Conservation (phyloP, 2,888 invertebrate species). For the Eristalinus aeneus region DNA sequence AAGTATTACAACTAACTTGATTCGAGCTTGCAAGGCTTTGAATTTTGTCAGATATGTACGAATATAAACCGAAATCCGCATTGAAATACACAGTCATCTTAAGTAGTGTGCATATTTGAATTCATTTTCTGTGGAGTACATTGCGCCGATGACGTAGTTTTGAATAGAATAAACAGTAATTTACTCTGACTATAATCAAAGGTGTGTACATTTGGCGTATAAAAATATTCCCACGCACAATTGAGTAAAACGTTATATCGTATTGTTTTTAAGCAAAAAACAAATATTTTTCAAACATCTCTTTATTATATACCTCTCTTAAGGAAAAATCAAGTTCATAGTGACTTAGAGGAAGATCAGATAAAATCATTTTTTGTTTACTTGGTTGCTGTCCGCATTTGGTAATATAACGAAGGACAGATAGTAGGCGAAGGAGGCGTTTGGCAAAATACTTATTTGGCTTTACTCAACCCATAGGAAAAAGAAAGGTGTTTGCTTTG, state of each 20-base stretch:
- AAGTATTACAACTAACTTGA: not conserved
- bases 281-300: too few relatives aligned
- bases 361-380: too few relatives aligned
- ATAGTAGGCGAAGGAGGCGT: too few relatives aligned
- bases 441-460: too few relatives aligned
- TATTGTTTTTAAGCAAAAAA: not conserved
- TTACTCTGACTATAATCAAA: not conserved
- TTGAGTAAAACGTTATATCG: not conserved
- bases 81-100: not conserved
- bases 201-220: not conserved
- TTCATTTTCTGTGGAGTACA: not conserved
- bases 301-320: too few relatives aligned
- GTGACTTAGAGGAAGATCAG: too few relatives aligned
- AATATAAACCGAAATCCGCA: not conserved
- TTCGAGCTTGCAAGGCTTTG: not conserved
- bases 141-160: not conserved
- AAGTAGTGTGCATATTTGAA: not conserved
- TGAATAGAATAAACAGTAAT: not conserved
- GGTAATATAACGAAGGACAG: too few relatives aligned
- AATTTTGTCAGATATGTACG: not conserved
- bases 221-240: not conserved
- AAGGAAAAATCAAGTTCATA: too few relatives aligned
- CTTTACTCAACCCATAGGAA: too few relatives aligned
- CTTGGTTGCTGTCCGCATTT: too few relatives aligned
- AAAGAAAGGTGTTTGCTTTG: too few relatives aligned